Conservation (phyloP, 2,113 vertebrate species). For the Peromyscus maniculatus region DNA sequence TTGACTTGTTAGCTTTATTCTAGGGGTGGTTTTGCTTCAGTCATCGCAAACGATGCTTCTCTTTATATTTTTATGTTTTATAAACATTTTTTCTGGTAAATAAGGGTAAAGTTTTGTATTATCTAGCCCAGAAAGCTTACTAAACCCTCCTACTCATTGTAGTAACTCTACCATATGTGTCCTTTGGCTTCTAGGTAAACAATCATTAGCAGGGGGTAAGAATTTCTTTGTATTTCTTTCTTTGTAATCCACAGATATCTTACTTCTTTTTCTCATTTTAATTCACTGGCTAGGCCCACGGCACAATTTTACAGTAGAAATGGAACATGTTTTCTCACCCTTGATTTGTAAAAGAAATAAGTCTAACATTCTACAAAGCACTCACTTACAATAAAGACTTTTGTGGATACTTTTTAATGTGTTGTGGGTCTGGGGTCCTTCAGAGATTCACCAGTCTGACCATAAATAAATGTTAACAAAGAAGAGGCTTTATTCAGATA, state of each 20-base stretch:
- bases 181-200: slow-evolving; percentile 50
- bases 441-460: background rate
- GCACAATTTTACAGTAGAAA: background rate
- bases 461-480: background rate
- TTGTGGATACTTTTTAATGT: slow-evolving; percentile 14
- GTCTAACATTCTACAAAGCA: background rate
- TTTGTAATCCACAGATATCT: slow-evolving; percentile 2
- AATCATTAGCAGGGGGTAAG: background rate
- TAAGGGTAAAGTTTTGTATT: slow-evolving; percentile 24
- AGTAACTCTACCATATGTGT: slow-evolving; percentile 37
- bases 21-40: background rate
- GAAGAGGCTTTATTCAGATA: background rate
- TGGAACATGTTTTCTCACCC: background rate
- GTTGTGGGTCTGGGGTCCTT: background rate
- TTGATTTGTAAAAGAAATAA: slow-evolving; percentile 22
- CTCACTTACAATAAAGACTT: background rate
- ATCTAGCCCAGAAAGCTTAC: background rate
- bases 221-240: slow-evolving; percentile 7
- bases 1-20: slow-evolving; percentile 10
- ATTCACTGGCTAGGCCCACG: background rate
- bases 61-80: slow-evolving; percentile 26
- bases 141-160: slow-evolving; percentile 46
- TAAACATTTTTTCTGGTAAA: slow-evolving; percentile 42
- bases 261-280: slow-evolving; percentile 44
- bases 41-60: background rate